Base-by-base conservation (phyloP, 2,797 vertebrate genomes). In the Margarornis squamiger region DNA sequence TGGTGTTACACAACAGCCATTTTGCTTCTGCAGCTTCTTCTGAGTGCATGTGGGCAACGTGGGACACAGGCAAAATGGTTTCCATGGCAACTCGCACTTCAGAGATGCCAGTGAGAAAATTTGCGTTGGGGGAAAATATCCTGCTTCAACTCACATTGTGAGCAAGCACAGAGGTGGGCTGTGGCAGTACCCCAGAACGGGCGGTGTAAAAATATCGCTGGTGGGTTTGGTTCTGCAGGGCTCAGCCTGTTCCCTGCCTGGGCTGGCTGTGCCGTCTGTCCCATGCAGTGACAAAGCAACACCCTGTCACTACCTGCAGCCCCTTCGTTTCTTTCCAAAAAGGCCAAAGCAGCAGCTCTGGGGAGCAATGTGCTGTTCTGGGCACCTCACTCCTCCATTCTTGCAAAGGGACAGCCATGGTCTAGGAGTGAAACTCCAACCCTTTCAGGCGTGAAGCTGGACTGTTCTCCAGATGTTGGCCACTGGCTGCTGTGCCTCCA, bases 11-110 rank as follows among this genome's bases (percentile, higher is more conserved):
- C 84, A 94, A 96, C 91, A 1, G 92, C 96, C 96, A 95, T 96
- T 96, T 96, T 82, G 85, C 96, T 93, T 76, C 86, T 71, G 88
- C 91, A 89, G 93, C 70, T 94, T 86, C 88, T 71, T 61, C 86
- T 1, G 4, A 80, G 87, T 29, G 74, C 83, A 38, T 92, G 92
- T 93, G 91, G 95, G 96, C 95, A 95, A 97, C 72, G 41, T 95
- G 97, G 97, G 96, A 92, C 92, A 88, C 95, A 80, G 96, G n/a
- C 92, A 57, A 94, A 94, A 90, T 74, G 51, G 97, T 97, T 97
- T 90, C 97, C 95, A 96, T 97, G 86, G 95, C 94, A 96, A 97
- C 96, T 38, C 41, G 23, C 88, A 93, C 96, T 95, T 96, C 82
- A 86, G 92, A 78, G 86, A 97, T 96, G 95, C 95, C 95, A 95